Conservation (phyloP, 1,140 invertebrate species). For the Belonocnema kinseyi region DNA sequence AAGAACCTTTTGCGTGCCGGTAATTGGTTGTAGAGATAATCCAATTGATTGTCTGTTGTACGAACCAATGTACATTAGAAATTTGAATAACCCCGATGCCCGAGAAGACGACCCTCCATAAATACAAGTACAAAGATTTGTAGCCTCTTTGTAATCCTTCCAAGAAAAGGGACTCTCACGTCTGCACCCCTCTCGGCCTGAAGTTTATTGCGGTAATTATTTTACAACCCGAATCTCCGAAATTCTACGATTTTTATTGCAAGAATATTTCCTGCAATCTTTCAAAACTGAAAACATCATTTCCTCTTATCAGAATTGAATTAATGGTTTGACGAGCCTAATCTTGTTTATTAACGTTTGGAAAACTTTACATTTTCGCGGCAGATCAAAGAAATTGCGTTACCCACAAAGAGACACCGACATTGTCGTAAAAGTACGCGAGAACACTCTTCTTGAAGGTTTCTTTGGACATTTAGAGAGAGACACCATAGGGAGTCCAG, state of each 20-base stretch:
- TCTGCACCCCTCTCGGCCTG: neutral
- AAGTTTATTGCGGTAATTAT: slow-evolving; percentile 56
- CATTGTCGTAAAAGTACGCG: slow-evolving; percentile 13
- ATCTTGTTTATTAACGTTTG: neutral
- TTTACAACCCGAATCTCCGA: slow-evolving; percentile 37
- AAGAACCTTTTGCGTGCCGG: neutral
- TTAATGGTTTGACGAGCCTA: neutral
- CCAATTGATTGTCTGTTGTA: slow-evolving; percentile 7
- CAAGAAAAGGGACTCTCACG: slow-evolving; percentile 21
- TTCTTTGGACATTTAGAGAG: neutral
- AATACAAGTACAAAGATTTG: slow-evolving; percentile 2
- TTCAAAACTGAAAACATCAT: neutral
- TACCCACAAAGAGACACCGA: slow-evolving; percentile 16
- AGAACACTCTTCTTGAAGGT: neutral
- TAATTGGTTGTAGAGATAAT: slow-evolving; percentile 24
- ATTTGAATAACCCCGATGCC: neutral
- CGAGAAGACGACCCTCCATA: neutral
- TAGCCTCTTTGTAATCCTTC: slow-evolving; percentile 42
- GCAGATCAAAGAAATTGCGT: slow-evolving; percentile 17
- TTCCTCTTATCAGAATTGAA: neutral
- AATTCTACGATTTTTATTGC: slow-evolving; percentile 4
- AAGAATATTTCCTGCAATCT: neutral
- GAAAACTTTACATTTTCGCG: neutral
- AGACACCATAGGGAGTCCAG: slow-evolving; percentile 47
- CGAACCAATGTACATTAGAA: slow-evolving; percentile 11